Base-by-base conservation (phyloP, 1,140 invertebrate species). In the Thereuonema tuberculata region DNA sequence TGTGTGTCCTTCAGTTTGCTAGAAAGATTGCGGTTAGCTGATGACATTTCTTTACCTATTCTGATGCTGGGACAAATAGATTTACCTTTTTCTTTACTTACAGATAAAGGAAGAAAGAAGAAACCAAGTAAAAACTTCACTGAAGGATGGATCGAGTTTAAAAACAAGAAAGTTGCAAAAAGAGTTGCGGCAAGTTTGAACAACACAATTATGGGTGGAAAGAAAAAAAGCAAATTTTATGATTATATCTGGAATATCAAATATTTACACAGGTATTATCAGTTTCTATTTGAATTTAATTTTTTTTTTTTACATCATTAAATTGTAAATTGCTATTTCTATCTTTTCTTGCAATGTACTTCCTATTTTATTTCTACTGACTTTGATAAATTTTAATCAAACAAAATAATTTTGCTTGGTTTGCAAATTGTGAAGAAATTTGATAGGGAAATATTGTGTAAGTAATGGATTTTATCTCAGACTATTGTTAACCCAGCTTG, bases 111-210 rank as follows among this genome's bases (percentile, higher is more conserved):
- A 20, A 46, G n/a, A 20, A 46, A 46, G n/a, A n/a, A n/a, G n/a
- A n/a, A n/a, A n/a, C n/a, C 20, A 52, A 46, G 56, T 20, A 77
- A 71, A 54, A 77, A 77, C 72, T 82, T 77, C 62, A 81, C 84
- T 3, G 94, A 98, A 80, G 94, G 94, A 24, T 98, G 94, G 94
- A 79, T 98, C 1, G 94, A 98, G 74, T 98, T 96, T 77, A 81
- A 86, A 71, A 86, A 86, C 60, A 94, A 94, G 74, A 84, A 81
- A 67, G 76, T 87, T 28, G 93, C 93, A 2, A 96, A 96, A 77
- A 72, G 80, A 70, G 87, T 94, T 28, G 90, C 89, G 0, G 65
- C 73, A 9, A 72, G 78, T 31, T 75, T 98, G 26, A 98, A 98
- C 70, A 92, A 90, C 68, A 84, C 80, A 62, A 84, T 84, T 74